phyloP scores from a whole-genome alignment of 2,113 vertebrate genomes.

The Gobius niger region DNA sequence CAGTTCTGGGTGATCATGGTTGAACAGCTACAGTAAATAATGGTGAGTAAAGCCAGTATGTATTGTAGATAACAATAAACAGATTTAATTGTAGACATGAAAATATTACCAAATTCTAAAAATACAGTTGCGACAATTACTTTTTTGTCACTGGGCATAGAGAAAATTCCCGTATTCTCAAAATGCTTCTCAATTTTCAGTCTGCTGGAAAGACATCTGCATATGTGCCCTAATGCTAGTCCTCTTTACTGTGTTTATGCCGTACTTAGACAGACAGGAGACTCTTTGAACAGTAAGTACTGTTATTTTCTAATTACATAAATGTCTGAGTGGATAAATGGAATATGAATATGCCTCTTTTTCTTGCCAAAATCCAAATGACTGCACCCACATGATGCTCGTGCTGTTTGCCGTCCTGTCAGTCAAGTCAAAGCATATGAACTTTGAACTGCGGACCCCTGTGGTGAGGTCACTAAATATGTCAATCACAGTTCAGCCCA shows the following conservation, averaged over 20 bases:
- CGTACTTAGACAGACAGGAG: background rate
- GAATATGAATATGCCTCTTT: background rate
- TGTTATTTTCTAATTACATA: background rate
- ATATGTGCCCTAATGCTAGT: background rate
- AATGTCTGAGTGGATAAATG: conserved; percentile 1
- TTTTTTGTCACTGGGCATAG: too few relatives aligned
- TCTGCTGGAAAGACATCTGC: background rate
- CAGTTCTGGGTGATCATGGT: too few relatives aligned
- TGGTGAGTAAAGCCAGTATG: too few relatives aligned
- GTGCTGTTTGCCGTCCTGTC: background rate
- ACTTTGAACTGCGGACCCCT: background rate
- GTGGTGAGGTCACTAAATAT: background rate
- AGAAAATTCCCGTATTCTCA: background rate
- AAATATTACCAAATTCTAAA: too few relatives aligned
- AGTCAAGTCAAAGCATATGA: background rate
- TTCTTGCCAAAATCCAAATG: background rate
- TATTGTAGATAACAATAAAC: too few relatives aligned
- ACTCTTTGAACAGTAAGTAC: background rate
- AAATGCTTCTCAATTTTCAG: background rate
- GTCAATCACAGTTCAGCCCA: conserved; percentile 9
- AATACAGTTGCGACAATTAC: too few relatives aligned
- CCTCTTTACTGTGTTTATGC: background rate
- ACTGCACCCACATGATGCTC: background rate
- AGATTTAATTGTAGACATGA: too few relatives aligned
- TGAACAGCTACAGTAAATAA: too few relatives aligned